Percentiles rank a stretch among this genome's conserved stretches.
These are phyloP conservation scores for Sycon ciliatum DNA, from an alignment of 37 sponge, comb jelly and placozoan species.

Conservation along the genomic window DNA sequence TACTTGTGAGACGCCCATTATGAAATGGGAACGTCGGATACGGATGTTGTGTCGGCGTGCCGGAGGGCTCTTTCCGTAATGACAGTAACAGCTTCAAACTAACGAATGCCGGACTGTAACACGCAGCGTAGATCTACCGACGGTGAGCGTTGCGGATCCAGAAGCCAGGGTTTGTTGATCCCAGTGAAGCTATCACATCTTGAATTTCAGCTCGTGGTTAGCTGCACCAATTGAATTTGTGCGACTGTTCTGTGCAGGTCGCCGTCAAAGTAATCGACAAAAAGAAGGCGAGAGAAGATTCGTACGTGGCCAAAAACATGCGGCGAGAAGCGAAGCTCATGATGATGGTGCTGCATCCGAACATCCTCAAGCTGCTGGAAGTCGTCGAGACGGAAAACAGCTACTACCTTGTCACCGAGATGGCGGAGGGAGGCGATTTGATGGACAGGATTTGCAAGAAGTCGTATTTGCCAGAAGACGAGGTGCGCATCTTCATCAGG, in stretches of 20 bases:
- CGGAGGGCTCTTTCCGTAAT: too few relatives aligned
- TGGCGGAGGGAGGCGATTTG: constrained; percentile 75
- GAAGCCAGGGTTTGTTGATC: too few relatives aligned
- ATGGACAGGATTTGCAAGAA: constrained; percentile 84
- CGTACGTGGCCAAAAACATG: constrained; percentile 76
- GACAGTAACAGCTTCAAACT: too few relatives aligned
- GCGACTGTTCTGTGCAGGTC: constrained; percentile 40
- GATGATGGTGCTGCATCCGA: constrained; percentile 70
- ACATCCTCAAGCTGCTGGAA: constrained; percentile 81
- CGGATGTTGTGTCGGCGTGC: too few relatives aligned
- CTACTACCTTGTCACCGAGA: constrained; percentile 86
- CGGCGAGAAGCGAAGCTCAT: constrained; percentile 81
- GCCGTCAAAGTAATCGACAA: constrained; percentile 95
- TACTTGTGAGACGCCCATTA: too few relatives aligned
- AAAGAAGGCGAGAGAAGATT: constrained; percentile 60
- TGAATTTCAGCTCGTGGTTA: background rate
- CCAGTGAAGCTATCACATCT: too few relatives aligned
- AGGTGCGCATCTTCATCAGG: constrained; percentile 75
- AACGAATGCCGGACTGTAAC: too few relatives aligned
- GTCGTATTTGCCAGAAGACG: constrained; percentile 51
- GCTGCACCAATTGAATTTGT: background rate
- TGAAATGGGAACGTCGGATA: too few relatives aligned
- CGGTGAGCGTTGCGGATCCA: too few relatives aligned
- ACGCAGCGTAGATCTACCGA: too few relatives aligned
- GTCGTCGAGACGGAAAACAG: constrained; percentile 92